These are phyloP conservation scores for Petrocephalus schoutedeni DNA, from an alignment of 2,797 vertebrate genomes.

Conservation along the genomic window DNA sequence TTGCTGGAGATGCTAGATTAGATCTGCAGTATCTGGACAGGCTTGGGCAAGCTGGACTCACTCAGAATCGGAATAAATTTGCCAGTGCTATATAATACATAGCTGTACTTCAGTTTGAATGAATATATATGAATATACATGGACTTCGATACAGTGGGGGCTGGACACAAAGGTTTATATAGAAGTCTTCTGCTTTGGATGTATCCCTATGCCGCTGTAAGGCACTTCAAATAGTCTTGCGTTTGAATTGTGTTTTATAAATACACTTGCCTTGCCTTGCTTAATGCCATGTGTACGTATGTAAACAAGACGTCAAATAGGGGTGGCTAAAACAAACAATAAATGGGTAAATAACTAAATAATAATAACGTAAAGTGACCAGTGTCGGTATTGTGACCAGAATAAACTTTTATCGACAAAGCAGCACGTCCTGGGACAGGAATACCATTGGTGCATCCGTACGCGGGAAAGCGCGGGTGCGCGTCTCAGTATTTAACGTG, in stretches of 20 bases:
- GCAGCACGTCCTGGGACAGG: background rate
- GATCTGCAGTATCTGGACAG: background rate
- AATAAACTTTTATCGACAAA: background rate
- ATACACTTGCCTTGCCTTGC: background rate
- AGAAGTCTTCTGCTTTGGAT: background rate
- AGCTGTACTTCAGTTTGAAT: background rate
- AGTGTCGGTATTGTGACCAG: background rate
- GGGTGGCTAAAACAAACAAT: background rate
- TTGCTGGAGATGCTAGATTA: background rate
- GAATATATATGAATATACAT: background rate
- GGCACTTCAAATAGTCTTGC: background rate
- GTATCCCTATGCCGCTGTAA: background rate
- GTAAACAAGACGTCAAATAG: background rate
- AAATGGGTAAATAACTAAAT: background rate
- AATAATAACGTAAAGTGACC: background rate
- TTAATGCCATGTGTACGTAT: background rate
- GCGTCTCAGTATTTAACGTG: conserved; percentile 30
- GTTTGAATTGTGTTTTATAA: background rate
- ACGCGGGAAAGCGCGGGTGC: background rate
- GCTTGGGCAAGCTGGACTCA: background rate
- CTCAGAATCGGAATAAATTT: background rate
- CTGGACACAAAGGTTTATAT: background rate
- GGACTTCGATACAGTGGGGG: background rate
- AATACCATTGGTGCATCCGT: background rate
- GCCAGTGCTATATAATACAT: background rate